Evolutionary conservation across 2,888 invertebrate species (phyloP).

Genomic region (Pyrrhosoma nymphula): DNA sequence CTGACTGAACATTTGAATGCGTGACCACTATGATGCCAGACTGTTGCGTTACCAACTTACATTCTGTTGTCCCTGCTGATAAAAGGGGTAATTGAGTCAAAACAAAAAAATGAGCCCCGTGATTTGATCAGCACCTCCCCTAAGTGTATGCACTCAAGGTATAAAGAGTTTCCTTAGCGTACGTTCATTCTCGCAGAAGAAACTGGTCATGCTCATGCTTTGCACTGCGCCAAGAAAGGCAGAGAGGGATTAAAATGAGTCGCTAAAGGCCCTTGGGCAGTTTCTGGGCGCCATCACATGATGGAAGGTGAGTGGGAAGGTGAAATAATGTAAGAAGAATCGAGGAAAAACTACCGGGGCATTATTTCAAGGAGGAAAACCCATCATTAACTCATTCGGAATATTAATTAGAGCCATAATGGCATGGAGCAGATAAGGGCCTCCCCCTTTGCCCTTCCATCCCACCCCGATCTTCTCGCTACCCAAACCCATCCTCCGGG

Average conservation of each 20-base stretch:
- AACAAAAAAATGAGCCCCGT: too few species aligned
- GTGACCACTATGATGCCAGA: too few species aligned
- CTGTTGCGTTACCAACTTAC: too few species aligned
- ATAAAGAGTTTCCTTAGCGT: too few species aligned
- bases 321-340: not conserved
- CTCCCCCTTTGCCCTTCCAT: not conserved
- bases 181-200: too few species aligned
- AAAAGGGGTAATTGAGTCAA: too few species aligned
- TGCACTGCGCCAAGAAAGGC: not conserved
- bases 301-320: not conserved
- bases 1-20: too few species aligned
- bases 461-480: not conserved
- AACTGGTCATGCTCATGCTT: too few species aligned
- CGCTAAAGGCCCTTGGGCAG: not conserved
- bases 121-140: too few species aligned
- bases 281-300: not conserved
- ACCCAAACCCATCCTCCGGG: not conserved
- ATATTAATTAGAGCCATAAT: conserved; percentile 3
- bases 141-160: too few species aligned
- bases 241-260: not conserved
- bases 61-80: too few species aligned
- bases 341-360: not conserved
- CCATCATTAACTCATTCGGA: conserved; percentile 32
- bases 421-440: conserved; percentile 12
- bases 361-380: conserved; percentile 41